Evolutionary conservation across 2,888 invertebrate species (phyloP).

Genomic region (Acanthosoma haemorrhoidale): DNA sequence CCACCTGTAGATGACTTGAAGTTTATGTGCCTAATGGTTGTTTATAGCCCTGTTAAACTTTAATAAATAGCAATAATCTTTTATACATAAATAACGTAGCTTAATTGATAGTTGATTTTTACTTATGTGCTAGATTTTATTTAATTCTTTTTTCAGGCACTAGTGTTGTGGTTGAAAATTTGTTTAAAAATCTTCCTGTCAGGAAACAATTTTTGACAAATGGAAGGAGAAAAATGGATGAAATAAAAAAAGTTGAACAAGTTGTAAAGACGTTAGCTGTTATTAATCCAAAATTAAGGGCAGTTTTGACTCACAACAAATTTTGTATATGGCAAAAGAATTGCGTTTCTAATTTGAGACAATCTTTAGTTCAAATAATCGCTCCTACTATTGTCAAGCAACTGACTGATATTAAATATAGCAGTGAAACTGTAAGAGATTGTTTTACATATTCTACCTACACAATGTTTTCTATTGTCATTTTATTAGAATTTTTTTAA

Average conservation of each 20-base stretch:
- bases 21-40: no score
- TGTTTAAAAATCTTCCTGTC: slow-evolving; percentile 56
- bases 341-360: slow-evolving; percentile 44
- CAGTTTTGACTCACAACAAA: slow-evolving; percentile 50
- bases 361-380: slow-evolving; percentile 45
- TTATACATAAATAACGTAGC: background rate
- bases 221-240: slow-evolving; percentile 49
- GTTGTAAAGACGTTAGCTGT: slow-evolving; percentile 51
- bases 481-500: background rate
- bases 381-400: slow-evolving; percentile 38
- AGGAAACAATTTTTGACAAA: slow-evolving; percentile 51
- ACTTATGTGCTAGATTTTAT: no score
- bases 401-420: slow-evolving; percentile 21
- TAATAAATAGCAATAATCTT: background rate
- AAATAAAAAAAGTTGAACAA: slow-evolving; percentile 52
- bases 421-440: background rate
- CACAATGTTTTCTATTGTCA: background rate
- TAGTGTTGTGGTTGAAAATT: slow-evolving; percentile 49
- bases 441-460: background rate
- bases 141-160: slow-evolving; percentile 50
- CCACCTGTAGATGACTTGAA: no score
- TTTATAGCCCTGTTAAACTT: background rate
- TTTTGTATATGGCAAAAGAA: slow-evolving; percentile 51
- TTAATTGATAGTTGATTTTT: background rate
- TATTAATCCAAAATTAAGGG: slow-evolving; percentile 49